Base-by-base conservation (phyloP, 2,797 vertebrate genomes). In the Yasuhikotakia modesta region DNA sequence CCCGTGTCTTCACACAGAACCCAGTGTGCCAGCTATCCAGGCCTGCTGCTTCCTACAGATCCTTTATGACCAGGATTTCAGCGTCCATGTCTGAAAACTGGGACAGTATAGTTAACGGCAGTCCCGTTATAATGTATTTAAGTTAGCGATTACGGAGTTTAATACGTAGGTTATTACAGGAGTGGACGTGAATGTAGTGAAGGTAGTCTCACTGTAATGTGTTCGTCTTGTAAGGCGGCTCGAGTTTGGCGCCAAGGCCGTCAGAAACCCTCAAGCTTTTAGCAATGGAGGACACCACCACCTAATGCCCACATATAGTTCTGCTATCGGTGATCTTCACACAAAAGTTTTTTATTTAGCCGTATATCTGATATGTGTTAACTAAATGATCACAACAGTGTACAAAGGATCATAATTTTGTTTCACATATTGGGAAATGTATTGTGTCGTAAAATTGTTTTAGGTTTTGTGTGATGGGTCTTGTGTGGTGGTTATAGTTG, bases 181-280 rank as follows among this genome's bases (percentile, higher is more conserved):
- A 73, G 46, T 69, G 67, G n/a, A n/a, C n/a, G n/a, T n/a, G n/a
- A n/a, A n/a, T 61, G 73, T n/a, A 84, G 86, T 87, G 90, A 91
- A 45, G 67, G 61, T 66, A 70, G 39, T 67, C n/a, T n/a, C n/a
- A 71, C 61, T 71, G 71, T 17, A 70, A 50, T 16, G 32, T 61
- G 70, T 24, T 19, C 43, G 73, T n/a, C 57, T 67, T 79, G 55
- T 73, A 73, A 81, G 78, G 79, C 78, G 85, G 82, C 83, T 76
- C 45, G 85, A 74, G 90, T 91, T 94, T 93, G 92, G 91, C 93
- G 92, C 92, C 91, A 93, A 76, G 84, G 84, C 84, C 85, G 81
- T 60, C 65, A 45, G 74, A n/a, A n/a, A n/a, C n/a, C n/a, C n/a
- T n/a, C n/a, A n/a, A n/a, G n/a, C n/a, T n/a, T n/a, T n/a, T n/a